Base-by-base conservation (phyloP, 2,797 vertebrate genomes). In the Florisuga fusca region DNA sequence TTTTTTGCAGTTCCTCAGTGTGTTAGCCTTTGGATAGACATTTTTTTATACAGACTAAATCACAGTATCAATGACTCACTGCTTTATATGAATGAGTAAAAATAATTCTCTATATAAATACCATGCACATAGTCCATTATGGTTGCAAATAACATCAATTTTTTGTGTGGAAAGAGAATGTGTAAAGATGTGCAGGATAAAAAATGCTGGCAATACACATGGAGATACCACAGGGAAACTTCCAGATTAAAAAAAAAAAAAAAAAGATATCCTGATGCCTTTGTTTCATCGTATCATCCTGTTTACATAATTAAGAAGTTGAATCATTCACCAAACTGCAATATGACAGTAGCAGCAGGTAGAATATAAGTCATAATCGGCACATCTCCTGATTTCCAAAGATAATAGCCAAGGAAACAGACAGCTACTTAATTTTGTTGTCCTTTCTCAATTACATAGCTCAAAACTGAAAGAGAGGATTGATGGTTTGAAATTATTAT, bases 351-450 rank as follows among this genome's bases (percentile, higher is more conserved):
- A 87, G 33, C 22, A 76, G 25, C 46, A 93, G n/a, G 54, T 59
- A 78, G 34, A 26, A 73, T 20, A n/a, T 72, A 78, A 87, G 91
- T 89, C 85, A 61, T 26, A 69, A 78, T 10, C 22, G 73, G 16
- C 8, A 38, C n/a, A 45, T 72, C 9, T 85, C 38, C 50, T 43
- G 45, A 66, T 83, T 89, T 91, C 77, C 25, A 83, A 92, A 90
- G 41, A 34, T 29, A 71, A 64, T 53, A 90, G 18, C 20, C 48
- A 57, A 92, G 54, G 36, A 93, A 91, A 78, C 31, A 33, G 85
- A 79, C 63, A 94, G 69, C 25, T 83, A 81, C 61, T 80, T 90
- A 76, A 90, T 94, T 94, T 90, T 89, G 48, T 67, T 93, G 81
- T 75, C 89, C 57, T 14, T 75, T 92, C 84, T 89, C 58, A 85